Percentiles rank a stretch among this genome's conserved stretches.
Evolutionary conservation across 2,888 invertebrate species (phyloP).

Genomic region (Cryptocephalus primarius): DNA sequence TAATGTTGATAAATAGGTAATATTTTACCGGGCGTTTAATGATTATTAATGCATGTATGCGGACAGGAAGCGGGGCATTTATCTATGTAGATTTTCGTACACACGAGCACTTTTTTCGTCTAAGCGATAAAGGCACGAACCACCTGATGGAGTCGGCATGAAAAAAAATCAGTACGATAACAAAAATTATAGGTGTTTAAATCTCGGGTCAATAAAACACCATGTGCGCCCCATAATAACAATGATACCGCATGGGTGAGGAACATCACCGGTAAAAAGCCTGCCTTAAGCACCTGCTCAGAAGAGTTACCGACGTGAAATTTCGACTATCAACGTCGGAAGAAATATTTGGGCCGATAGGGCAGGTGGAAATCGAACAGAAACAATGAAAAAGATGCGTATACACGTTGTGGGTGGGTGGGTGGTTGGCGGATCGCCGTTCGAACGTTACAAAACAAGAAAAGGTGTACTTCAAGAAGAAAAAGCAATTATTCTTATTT

Average conservation of each 20-base stretch:
- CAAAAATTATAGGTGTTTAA: slow-evolving; percentile 16
- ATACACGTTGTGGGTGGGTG: slow-evolving; percentile 15
- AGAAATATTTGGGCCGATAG: slow-evolving; percentile 14
- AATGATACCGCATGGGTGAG: slow-evolving; percentile 6
- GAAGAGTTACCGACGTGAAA: slow-evolving; percentile 4
- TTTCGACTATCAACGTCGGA: slow-evolving; percentile 1
- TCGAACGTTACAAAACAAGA: slow-evolving; percentile 13
- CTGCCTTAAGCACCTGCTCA: slow-evolving; percentile 11
- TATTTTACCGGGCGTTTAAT: no score
- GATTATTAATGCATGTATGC: no score
- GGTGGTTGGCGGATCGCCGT: no score
- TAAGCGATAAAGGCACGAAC: slow-evolving; percentile 1
- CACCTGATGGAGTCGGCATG: slow-evolving; percentile 9
- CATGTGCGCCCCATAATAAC: slow-evolving; percentile 10
- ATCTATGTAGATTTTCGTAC: background rate
- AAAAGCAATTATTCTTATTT: slow-evolving; percentile 20
- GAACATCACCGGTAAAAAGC: no score
- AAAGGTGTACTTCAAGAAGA: slow-evolving; percentile 22
- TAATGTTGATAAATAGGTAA: no score
- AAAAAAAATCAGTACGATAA: slow-evolving; percentile 25
- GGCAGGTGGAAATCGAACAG: slow-evolving; percentile 16
- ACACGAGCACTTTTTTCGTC: background rate
- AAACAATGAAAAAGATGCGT: slow-evolving; percentile 17
- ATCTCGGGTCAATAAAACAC: slow-evolving; percentile 14
- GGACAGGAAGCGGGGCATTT: no score